Percentiles rank a stretch among this genome's conserved stretches.
Conservation (phyloP, 2,797 vertebrate genomes). For the Buphagus erythrorhynchus region DNA sequence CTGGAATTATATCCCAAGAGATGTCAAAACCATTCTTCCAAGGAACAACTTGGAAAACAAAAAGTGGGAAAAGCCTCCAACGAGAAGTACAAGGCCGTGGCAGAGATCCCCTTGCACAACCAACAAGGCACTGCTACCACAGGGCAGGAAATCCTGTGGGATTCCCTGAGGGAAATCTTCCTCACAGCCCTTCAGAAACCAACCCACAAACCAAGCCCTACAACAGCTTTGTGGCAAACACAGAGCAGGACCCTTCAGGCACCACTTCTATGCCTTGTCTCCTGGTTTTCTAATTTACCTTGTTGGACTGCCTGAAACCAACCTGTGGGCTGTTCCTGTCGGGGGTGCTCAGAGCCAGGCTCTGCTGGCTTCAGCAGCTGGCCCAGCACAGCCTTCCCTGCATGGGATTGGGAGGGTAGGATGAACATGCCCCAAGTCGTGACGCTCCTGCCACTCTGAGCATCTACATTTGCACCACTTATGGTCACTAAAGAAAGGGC, state of each 20-base stretch:
- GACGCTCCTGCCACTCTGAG: background rate
- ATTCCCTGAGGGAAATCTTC: background rate
- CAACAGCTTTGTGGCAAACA: background rate
- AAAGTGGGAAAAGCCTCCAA: background rate
- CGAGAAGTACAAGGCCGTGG: background rate
- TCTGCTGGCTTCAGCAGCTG: background rate
- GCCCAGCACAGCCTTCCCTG: background rate
- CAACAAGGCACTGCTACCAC: rapidly evolving
- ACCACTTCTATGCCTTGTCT: background rate
- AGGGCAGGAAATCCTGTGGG: background rate
- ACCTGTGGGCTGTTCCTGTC: background rate
- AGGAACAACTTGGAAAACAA: background rate
- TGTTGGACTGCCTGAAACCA: background rate
- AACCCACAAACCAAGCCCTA: rapidly evolving
- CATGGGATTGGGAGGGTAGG: rapidly evolving
- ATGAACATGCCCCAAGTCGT: rapidly evolving
- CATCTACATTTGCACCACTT: background rate
- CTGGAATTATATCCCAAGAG: background rate
- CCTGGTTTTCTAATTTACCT: background rate
- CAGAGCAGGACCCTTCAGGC: background rate
- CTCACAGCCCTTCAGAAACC: background rate
- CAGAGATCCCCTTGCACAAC: background rate
- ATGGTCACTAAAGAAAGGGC: background rate
- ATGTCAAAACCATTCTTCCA: background rate
- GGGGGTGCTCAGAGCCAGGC: background rate